Percentiles rank a stretch among this genome's conserved stretches.
Evolutionary conservation across 64 coral and sea anemone species (phyloP).

Genomic region (Acropora yongei): DNA sequence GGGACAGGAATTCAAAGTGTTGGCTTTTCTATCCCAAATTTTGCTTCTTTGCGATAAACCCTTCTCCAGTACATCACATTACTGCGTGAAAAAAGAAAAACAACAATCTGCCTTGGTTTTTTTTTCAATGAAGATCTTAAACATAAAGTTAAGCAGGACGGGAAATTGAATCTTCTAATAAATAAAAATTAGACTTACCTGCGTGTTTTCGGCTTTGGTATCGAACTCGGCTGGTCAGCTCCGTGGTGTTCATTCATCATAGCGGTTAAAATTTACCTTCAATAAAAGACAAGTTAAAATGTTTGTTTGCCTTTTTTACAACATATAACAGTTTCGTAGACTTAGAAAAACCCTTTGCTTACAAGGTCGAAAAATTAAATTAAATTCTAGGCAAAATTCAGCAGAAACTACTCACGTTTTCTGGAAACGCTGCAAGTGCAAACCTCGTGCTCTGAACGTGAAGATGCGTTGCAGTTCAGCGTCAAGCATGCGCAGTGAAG

Average conservation of each 20-base stretch:
- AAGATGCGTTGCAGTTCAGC: background rate
- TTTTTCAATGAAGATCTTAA: constrained; percentile 13
- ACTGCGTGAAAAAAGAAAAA: constrained; percentile 7
- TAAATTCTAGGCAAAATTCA: background rate
- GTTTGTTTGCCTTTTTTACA: constrained; percentile 18
- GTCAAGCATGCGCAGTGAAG: no score
- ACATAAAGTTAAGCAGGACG: constrained; percentile 22
- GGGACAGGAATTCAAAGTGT: constrained; percentile 15
- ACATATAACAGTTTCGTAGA: background rate
- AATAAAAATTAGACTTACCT: constrained; percentile 12
- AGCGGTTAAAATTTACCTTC: background rate
- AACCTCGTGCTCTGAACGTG: background rate
- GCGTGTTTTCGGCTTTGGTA: background rate
- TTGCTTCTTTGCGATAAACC: constrained; percentile 17
- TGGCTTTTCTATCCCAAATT: constrained; percentile 27
- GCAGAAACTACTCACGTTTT: constrained; percentile 36
- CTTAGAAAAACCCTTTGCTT: constrained; percentile 25
- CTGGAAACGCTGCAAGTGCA: background rate
- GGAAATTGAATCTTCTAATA: constrained; percentile 13
- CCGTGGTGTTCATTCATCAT: constrained; percentile 18
- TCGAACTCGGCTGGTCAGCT: constrained; percentile 39
- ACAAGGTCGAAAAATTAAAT: constrained; percentile 12
- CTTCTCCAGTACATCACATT: constrained; percentile 33
- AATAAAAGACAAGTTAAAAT: constrained; percentile 7
- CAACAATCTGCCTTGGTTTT: background rate